Conservation (phyloP, 2,113 vertebrate genomes). For the Thalassarche chlororhynchos region DNA sequence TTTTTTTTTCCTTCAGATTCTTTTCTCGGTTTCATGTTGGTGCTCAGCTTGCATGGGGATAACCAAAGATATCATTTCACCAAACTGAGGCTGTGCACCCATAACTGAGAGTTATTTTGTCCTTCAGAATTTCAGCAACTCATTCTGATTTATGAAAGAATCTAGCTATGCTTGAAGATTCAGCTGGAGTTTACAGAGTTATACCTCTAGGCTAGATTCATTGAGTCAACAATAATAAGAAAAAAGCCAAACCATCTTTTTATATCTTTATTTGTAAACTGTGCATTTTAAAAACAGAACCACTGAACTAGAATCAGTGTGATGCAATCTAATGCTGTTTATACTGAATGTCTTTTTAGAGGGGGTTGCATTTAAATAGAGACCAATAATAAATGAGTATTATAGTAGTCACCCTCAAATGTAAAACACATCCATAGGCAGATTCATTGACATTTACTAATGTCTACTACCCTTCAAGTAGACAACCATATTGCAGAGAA, state of each 20-base stretch:
- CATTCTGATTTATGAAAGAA: slow-evolving; percentile 26
- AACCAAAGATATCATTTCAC: background rate
- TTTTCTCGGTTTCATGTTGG: background rate
- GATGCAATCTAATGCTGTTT: background rate
- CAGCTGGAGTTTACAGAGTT: slow-evolving; percentile 15
- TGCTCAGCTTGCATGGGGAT: background rate
- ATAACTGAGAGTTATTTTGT: slow-evolving; percentile 19
- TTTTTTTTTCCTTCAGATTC: background rate
- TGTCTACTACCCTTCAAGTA: background rate
- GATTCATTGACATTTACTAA: background rate
- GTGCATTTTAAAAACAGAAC: background rate
- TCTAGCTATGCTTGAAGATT: slow-evolving; percentile 20
- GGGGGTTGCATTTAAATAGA: background rate
- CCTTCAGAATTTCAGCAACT: slow-evolving; percentile 17
- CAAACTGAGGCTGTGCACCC: background rate
- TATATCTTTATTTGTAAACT: slow-evolving; percentile 9
- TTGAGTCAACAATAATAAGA: slow-evolving; percentile 4
- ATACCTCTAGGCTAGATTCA: background rate
- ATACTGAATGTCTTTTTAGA: background rate
- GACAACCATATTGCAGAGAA: background rate
- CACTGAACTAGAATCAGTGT: background rate
- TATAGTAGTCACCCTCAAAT: background rate
- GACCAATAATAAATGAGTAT: background rate
- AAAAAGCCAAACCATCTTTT: background rate
- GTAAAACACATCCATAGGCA: background rate